Evolutionary conservation across 2,797 vertebrate genomes (phyloP).

Genomic region (Muscicapa comitata): DNA sequence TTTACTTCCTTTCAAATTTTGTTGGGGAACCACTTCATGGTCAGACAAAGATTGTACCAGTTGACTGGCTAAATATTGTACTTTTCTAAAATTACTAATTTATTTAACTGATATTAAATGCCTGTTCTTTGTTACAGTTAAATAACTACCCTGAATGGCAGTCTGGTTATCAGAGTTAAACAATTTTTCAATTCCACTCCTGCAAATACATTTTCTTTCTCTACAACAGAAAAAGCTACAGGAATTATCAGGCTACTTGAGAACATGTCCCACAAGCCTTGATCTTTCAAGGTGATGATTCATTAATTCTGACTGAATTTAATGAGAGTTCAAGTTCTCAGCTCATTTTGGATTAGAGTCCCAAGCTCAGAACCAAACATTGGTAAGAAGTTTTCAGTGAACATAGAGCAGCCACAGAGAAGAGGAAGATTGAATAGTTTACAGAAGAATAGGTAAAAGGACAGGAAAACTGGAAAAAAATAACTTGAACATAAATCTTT

Average conservation of each 20-base stretch:
- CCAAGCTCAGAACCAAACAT: neutral
- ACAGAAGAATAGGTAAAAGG: conserved; percentile 10
- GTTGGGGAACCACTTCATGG: neutral
- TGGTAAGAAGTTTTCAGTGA: neutral
- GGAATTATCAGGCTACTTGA: neutral
- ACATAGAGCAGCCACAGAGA: neutral
- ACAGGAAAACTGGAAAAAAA: conserved; percentile 16
- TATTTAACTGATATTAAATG: neutral
- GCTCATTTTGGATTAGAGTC: neutral
- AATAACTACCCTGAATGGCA: neutral
- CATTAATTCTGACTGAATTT: neutral
- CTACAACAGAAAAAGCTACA: neutral
- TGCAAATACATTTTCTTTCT: neutral
- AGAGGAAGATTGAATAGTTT: neutral
- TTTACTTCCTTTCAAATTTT: neutral
- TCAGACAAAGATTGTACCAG: neutral
- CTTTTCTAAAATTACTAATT: neutral
- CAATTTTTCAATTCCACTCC: neutral
- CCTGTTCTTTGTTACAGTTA: neutral
- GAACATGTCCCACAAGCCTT: neutral
- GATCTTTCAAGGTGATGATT: neutral
- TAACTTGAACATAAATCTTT: conserved; percentile 66
- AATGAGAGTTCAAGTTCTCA: neutral
- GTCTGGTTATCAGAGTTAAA: neutral
- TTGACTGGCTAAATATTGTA: neutral